These are phyloP conservation scores for Cerceris ruficornis DNA, from an alignment of 2,888 invertebrate genomes.

Conservation along the genomic window DNA sequence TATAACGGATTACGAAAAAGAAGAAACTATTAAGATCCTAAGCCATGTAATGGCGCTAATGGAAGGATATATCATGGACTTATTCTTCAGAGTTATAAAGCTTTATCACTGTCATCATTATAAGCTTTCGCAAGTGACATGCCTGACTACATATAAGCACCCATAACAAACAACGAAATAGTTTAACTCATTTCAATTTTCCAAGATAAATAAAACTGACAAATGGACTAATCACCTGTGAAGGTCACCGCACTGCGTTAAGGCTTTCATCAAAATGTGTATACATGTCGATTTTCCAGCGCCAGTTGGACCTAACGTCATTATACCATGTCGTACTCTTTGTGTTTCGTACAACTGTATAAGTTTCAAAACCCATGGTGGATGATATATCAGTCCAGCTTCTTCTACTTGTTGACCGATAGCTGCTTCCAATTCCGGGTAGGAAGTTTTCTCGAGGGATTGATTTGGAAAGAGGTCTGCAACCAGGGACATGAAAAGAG, in stretches of 20 bases:
- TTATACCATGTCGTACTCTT: conserved; percentile 96
- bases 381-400: conserved; percentile 92
- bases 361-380: conserved; percentile 97
- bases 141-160: no score
- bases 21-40: no score
- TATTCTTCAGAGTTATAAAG: no score
- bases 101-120: no score
- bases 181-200: no score
- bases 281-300: conserved; percentile 97
- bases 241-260: conserved; percentile 91
- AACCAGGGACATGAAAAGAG: conserved; percentile 97
- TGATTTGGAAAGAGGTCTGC: conserved; percentile 98
- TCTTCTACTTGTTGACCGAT: conserved; percentile 92
- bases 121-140: no score
- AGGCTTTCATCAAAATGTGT: conserved; percentile 93
- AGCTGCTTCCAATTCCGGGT: conserved; percentile 94
- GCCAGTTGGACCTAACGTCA: conserved; percentile 97
- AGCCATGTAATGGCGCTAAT: no score
- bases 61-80: no score
- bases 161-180: no score
- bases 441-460: conserved; percentile 93
- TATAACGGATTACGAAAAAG: no score
- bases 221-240: conserved; percentile 85
- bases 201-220: no score
- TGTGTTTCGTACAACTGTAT: conserved; percentile 98